These are phyloP conservation scores for Drosophila repleta DNA, from an alignment of 1,140 invertebrate species.

Conservation along the genomic window DNA sequence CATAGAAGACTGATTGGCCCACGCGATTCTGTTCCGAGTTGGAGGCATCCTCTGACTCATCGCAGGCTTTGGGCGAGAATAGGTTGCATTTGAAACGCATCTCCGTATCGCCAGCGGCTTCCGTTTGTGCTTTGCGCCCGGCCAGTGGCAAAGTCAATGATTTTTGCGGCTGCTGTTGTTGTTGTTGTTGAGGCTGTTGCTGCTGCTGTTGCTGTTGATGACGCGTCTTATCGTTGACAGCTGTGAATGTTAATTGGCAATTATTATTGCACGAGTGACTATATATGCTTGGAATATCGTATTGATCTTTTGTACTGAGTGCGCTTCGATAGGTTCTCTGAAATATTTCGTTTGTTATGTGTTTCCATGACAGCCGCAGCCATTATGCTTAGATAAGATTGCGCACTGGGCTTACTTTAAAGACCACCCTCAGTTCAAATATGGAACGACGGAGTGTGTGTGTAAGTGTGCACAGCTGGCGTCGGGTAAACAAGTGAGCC, in stretches of 20 bases:
- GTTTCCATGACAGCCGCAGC: conserved; percentile 68
- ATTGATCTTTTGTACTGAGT: conserved; percentile 4
- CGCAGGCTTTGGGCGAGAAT: conserved; percentile 71
- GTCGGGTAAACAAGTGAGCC: conserved; percentile 42
- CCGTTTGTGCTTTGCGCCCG: conserved; percentile 48
- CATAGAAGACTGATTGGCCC: conserved; percentile 85
- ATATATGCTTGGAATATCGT: conserved; percentile 19
- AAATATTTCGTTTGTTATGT: conserved; percentile 61
- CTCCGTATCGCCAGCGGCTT: conserved; percentile 43
- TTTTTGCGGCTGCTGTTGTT: conserved; percentile 60
- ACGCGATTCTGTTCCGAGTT: conserved; percentile 75
- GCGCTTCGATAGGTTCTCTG: conserved; percentile 13
- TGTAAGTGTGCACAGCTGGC: conserved; percentile 38
- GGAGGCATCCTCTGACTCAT: conserved; percentile 73
- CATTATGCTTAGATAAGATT: conserved; percentile 57
- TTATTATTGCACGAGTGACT: conserved; percentile 34
- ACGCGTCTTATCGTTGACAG: conserved; percentile 45
- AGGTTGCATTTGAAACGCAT: conserved; percentile 70
- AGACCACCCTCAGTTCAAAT: conserved; percentile 18
- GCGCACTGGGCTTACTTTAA: conserved; percentile 53
- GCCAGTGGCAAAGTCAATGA: conserved; percentile 75
- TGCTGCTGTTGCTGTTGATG: conserved; percentile 34
- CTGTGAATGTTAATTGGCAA: conserved; percentile 59
- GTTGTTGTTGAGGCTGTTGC: conserved; percentile 30
- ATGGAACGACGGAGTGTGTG: conserved; percentile 22